Conservation (phyloP, 2,113 vertebrate species). For the Sebastes fasciatus region DNA sequence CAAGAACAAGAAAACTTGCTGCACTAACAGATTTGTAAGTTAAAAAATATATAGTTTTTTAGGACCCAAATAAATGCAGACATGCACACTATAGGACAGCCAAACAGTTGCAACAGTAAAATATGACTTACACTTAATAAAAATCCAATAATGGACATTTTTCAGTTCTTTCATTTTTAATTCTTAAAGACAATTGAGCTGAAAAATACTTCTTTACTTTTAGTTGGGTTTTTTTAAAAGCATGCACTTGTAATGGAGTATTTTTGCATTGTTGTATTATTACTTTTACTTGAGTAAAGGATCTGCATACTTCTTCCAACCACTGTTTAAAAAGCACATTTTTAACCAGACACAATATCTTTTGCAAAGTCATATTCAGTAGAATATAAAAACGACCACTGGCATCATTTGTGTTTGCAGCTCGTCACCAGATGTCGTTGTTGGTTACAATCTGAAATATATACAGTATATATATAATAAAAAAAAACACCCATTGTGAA, state of each 20-base stretch:
- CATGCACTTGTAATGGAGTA: not conserved
- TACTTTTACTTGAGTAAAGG: not conserved
- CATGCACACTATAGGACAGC: too few species aligned
- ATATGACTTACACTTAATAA: not conserved
- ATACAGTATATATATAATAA: not conserved
- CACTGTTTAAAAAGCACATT: too few species aligned
- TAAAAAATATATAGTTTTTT: not conserved
- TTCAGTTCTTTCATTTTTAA: too few species aligned
- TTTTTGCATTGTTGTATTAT: not conserved
- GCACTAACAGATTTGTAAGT: not conserved
- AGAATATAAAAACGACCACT: not conserved
- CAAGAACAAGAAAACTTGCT: too few species aligned
- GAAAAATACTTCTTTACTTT: not conserved
- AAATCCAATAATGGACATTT: not conserved
- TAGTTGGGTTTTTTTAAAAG: not conserved
- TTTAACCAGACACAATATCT: not conserved
- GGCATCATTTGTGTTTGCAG: not conserved
- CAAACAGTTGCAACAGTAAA: not conserved
- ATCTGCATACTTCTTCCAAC: not conserved
- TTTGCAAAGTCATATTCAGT: not conserved
- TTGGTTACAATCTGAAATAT: constrained; percentile 21
- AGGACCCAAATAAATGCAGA: not conserved
- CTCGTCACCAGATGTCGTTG: constrained; percentile 76
- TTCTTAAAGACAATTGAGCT: too few species aligned
- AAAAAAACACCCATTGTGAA: constrained; percentile 36